A percentile compares a stretch with the other conserved stretches of the same genome.
Evolutionary conservation across 2,113 vertebrate genomes (phyloP).

Genomic region (Phyllopteryx taeniolatus): DNA sequence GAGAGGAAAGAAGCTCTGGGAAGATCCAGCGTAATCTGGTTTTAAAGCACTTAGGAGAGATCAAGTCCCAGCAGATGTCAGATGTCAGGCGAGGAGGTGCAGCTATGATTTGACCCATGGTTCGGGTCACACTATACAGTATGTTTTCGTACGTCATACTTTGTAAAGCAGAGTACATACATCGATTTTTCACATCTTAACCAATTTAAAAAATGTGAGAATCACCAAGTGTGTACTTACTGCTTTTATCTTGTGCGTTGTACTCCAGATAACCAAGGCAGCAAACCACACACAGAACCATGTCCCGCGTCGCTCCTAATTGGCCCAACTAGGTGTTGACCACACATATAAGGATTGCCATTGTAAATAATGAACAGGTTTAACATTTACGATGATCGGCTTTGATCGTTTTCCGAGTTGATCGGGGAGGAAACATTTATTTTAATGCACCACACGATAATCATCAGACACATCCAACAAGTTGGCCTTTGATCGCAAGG

Average conservation of each 20-base stretch:
- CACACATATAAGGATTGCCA: too few species aligned
- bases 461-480: too few species aligned
- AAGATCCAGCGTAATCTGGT: conserved; percentile 64
- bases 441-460: too few species aligned
- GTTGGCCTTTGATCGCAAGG: not conserved
- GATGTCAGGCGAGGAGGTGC: conserved; percentile 35
- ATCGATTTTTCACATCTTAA: not conserved
- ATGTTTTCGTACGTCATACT: conserved; percentile 3
- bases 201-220: not conserved
- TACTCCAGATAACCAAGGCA: not conserved
- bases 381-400: too few species aligned
- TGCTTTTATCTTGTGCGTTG: not conserved
- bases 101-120: not conserved
- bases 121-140: not conserved
- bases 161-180: not conserved
- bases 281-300: not conserved
- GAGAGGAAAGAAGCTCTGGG: conserved; percentile 31
- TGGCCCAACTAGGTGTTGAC: too few species aligned
- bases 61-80: conserved; percentile 38
- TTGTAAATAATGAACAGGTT: too few species aligned
- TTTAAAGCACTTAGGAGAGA: conserved; percentile 58
- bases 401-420: too few species aligned
- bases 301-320: not conserved
- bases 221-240: not conserved
- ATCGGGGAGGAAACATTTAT: too few species aligned